Base-by-base conservation (phyloP, 2,888 invertebrate species). In the Cantharis rustica region DNA sequence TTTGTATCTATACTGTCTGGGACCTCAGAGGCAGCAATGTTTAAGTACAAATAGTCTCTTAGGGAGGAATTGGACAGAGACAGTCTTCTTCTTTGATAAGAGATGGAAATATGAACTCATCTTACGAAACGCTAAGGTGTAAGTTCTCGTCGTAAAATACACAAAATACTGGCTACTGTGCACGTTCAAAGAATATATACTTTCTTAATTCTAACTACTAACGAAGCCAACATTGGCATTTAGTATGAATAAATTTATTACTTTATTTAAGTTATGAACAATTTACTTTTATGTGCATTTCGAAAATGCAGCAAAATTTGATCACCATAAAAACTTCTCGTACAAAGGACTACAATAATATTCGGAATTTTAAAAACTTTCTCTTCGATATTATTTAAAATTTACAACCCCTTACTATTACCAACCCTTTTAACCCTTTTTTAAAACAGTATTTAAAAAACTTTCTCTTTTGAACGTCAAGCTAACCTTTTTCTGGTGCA, bases 121-220 rank as follows among this genome's bases (percentile, higher is more conserved):
- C 83, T 85, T 82, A 83, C 82, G 81, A 79, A 83, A 82, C 83
- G 83, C 84, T 73, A 81, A 85, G 84, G 85, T 84, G 85, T 83
- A 84, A 85, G 82, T 83, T 83, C 81, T 75, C 79, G 79, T 82
- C 86, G 84, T 87, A 86, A 87, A 86, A 82, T 86, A 82, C 81
- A 84, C 83, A 84, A 87, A 85, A 86, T 87, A 87, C 85, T 85
- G 85, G 85, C 86, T 85, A 84, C 85, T 84, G 84, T 84, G 83
- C 77, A 79, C 80, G 81, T 79, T 75, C 75, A 70, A 73, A 71
- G 75, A 78, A 75, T 77, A 72, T 62, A 76, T 77, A 77, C 75
- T 78, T 72, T 69, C 66, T 78, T 75, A 73, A 78, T 78, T 73
- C 72, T 77, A 71, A 71, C 76, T 47, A 47, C n/a, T 61, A 72